Conservation (phyloP, 2,888 invertebrate species). For the Trimorus sp. region DNA sequence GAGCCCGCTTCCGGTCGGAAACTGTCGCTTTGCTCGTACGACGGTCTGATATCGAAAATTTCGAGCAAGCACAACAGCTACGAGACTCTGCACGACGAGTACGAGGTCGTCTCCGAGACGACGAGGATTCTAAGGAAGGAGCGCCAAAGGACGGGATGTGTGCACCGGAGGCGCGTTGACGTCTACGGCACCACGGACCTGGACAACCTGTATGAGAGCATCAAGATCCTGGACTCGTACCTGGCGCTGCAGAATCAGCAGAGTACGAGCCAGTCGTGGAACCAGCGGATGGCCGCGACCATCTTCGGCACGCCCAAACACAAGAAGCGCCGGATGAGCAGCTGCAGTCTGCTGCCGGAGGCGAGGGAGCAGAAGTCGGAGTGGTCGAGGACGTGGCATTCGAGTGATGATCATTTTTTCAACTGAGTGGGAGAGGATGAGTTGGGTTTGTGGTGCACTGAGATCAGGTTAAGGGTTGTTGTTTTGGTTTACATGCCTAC, state of each 20-base stretch:
- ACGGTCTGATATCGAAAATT: slow-evolving; percentile 70
- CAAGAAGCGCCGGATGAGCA: slow-evolving; percentile 48
- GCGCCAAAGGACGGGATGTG: slow-evolving; percentile 26
- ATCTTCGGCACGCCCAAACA: slow-evolving; percentile 72
- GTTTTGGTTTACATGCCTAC: too few species aligned
- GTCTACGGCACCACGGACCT: slow-evolving; percentile 72
- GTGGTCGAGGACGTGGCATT: slow-evolving; percentile 69
- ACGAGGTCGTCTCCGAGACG: slow-evolving; percentile 74
- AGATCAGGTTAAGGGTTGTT: too few species aligned
- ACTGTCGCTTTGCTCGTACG: slow-evolving; percentile 72
- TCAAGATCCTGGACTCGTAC: slow-evolving; percentile 74
- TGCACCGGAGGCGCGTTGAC: slow-evolving; percentile 19
- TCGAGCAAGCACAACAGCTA: slow-evolving; percentile 71
- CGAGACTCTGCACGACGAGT: slow-evolving; percentile 73
- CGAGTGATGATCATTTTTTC: slow-evolving; percentile 69
- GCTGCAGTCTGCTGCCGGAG: slow-evolving; percentile 33
- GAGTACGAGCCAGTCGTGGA: slow-evolving; percentile 41
- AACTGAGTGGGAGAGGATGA: slow-evolving; percentile 4
- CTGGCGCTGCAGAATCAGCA: slow-evolving; percentile 67
- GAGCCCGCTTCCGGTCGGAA: slow-evolving; percentile 52
- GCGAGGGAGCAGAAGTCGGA: slow-evolving; percentile 11
- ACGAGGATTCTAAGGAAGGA: slow-evolving; percentile 64
- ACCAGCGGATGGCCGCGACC: slow-evolving; percentile 68
- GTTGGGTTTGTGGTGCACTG: too few species aligned
- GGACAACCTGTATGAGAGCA: slow-evolving; percentile 75